These are phyloP conservation scores for Suricata suricatta DNA, from an alignment of 2,113 vertebrate genomes.

Conservation along the genomic window DNA sequence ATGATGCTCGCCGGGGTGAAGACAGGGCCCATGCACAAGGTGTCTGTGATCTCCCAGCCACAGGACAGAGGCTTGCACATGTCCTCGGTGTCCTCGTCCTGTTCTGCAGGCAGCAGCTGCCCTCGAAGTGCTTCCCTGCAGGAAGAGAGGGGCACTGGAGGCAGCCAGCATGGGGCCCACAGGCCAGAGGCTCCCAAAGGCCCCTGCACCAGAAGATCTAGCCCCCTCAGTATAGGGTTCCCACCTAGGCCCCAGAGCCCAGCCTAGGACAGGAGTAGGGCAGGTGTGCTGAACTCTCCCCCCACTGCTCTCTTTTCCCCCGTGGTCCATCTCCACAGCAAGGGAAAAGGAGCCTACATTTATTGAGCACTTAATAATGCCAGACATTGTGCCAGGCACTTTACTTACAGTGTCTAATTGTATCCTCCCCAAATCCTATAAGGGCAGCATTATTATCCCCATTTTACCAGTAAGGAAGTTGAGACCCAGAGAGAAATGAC, in stretches of 20 bases:
- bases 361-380: not conserved
- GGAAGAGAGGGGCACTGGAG: not conserved
- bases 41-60: constrained; percentile 86
- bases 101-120: constrained; percentile 68
- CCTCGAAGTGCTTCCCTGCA: constrained; percentile 84
- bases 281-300: not conserved
- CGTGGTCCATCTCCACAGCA: not conserved
- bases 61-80: constrained; percentile 84
- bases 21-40: constrained; percentile 78
- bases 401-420: not conserved
- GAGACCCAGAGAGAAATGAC: not conserved
- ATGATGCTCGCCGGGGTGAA: constrained; percentile 85
- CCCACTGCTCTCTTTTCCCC: not conserved
- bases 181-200: not conserved
- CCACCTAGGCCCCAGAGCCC: not conserved
- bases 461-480: not conserved
- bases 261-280: not conserved
- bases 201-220: not conserved
- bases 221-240: not conserved
- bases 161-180: fast-evolving
- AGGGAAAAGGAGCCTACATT: not conserved
- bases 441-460: not conserved
- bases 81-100: constrained; percentile 73
- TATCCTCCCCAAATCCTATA: not conserved
- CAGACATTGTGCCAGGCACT: not conserved